Evolutionary conservation across 2,797 vertebrate genomes (phyloP).

Genomic region (Sebastes reedi): DNA sequence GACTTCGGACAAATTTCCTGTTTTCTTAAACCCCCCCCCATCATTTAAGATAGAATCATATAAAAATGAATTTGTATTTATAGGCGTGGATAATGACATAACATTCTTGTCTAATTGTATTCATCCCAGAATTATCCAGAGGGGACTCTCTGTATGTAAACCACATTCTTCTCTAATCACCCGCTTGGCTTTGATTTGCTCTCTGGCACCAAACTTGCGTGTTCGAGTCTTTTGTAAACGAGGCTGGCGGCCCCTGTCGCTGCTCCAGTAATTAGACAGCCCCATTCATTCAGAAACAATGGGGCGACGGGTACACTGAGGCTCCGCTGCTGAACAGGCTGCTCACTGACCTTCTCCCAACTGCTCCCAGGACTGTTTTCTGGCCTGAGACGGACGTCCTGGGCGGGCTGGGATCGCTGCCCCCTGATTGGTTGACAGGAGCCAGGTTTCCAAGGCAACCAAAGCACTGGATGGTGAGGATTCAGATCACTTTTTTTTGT

Average conservation of each 20-base stretch:
- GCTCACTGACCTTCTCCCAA: conserved; percentile 70
- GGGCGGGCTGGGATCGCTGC: conserved; percentile 7
- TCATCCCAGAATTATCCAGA: conserved; percentile 10
- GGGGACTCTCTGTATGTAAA: conserved; percentile 39
- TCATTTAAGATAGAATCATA: not conserved
- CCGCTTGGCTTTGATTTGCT: conserved; percentile 49
- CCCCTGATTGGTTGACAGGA: conserved; percentile 26
- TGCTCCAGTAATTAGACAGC: conserved; percentile 70
- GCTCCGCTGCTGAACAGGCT: conserved; percentile 51
- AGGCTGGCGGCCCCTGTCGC: conserved; percentile 44
- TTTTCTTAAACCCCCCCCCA: not conserved
- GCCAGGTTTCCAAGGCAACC: conserved; percentile 44
- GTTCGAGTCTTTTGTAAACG: conserved; percentile 55
- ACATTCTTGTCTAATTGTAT: conserved; percentile 46
- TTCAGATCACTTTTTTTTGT: not conserved
- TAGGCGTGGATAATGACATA: not conserved
- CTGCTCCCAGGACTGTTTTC: conserved; percentile 47
- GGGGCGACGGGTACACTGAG: conserved; percentile 51
- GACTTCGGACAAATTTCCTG: not conserved
- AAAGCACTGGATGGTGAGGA: not conserved
- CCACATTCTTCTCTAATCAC: conserved; percentile 64
- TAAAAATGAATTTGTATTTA: not conserved
- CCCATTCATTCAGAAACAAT: conserved; percentile 75
- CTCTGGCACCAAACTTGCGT: conserved; percentile 44
- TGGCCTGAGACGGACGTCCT: conserved; percentile 36